phyloP scores from a whole-genome alignment of 2,113 vertebrate genomes.

The Corythornis madagascariensis region DNA sequence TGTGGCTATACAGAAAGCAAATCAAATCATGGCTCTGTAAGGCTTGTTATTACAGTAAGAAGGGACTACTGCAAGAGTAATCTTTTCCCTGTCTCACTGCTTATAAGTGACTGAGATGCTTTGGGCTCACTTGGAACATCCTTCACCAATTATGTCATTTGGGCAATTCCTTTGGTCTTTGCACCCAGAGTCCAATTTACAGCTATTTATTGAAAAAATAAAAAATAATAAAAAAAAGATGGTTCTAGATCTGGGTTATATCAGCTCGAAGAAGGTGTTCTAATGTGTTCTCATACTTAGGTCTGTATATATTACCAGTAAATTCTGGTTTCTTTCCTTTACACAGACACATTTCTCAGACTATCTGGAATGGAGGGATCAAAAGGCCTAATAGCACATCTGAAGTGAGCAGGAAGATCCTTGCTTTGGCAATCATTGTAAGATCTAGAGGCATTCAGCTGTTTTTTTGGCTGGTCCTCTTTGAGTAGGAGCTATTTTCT shows the following conservation, averaged over 20 bases:
- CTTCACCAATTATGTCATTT: neutral
- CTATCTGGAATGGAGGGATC: neutral
- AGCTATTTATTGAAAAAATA: neutral
- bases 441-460: neutral
- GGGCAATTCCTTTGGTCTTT: neutral
- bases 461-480: neutral
- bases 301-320: neutral
- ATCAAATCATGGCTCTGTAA: neutral
- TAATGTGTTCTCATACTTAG: neutral
- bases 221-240: neutral
- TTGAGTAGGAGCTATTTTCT: neutral
- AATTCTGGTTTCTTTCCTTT: neutral
- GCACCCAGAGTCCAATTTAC: neutral
- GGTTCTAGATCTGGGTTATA: neutral
- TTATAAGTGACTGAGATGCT: neutral
- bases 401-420: neutral
- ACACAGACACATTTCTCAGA: fast-evolving
- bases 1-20: neutral
- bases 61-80: neutral
- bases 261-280: neutral
- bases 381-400: neutral
- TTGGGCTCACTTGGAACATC: neutral
- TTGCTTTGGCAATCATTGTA: neutral
- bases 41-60: neutral
- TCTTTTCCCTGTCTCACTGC: neutral